A percentile compares a stretch with the other conserved stretches of the same genome.
Conservation (phyloP, 2,888 invertebrate species). For the Caenorhabditis sp. region DNA sequence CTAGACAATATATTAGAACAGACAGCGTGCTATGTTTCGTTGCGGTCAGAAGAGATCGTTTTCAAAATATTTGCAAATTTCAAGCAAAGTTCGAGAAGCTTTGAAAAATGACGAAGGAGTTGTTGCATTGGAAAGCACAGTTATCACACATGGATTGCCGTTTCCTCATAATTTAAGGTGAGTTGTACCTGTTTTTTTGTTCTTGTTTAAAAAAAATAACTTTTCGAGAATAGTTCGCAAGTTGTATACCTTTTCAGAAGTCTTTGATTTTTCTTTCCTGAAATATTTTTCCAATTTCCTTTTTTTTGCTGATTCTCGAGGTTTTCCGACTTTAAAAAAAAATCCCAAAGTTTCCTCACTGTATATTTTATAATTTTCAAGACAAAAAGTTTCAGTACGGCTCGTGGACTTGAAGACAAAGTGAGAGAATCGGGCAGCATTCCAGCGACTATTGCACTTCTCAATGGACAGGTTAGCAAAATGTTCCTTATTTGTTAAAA, state of each 20-base stretch:
- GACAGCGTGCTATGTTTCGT: conserved; percentile 11
- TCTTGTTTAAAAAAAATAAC: too few species aligned
- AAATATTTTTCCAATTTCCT: too few species aligned
- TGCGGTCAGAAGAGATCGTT: conserved; percentile 18
- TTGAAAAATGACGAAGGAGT: conserved; percentile 72
- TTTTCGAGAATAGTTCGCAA: too few species aligned
- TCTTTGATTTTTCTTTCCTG: too few species aligned
- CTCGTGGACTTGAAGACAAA: conserved; percentile 82
- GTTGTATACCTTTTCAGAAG: too few species aligned
- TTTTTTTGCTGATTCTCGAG: too few species aligned
- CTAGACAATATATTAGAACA: neutral
- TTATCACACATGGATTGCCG: conserved; percentile 98
- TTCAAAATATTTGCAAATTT: conserved; percentile 41
- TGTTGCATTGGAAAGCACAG: conserved; percentile 94
- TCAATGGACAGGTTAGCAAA: conserved; percentile 77
- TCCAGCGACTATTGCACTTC: conserved; percentile 90
- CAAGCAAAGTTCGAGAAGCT: conserved; percentile 47
- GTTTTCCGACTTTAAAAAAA: neutral
- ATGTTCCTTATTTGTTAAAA: too few species aligned
- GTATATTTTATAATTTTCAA: too few species aligned
- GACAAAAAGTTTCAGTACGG: conserved; percentile 76
- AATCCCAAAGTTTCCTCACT: neutral
- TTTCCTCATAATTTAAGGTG: conserved; percentile 85
- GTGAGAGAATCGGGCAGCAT: conserved; percentile 78
- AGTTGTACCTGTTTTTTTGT: conserved; percentile 6